phyloP scores from a whole-genome alignment of 2,888 invertebrate species.

The Catocala fraxini region DNA sequence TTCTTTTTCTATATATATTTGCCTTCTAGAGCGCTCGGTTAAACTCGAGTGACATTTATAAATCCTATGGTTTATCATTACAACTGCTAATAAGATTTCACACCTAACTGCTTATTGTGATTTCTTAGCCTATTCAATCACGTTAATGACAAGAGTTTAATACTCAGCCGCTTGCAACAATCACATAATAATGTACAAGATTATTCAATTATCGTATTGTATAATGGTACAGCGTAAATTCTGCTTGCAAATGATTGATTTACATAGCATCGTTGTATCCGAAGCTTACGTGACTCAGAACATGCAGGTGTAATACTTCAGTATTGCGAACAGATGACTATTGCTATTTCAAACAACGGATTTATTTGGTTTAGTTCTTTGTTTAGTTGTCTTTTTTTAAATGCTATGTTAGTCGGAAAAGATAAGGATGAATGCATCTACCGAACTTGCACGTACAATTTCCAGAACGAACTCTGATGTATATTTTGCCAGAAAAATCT shows the following conservation, averaged over 20 bases:
- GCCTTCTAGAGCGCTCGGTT: no score
- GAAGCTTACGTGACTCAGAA: conserved; percentile 69
- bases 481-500: no score
- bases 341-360: conserved; percentile 28
- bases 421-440: no score
- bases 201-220: conserved; percentile 10
- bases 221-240: conserved; percentile 7
- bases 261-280: conserved; percentile 17
- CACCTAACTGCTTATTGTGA: not conserved
- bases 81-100: no score
- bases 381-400: conserved; percentile 9
- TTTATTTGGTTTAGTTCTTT: conserved; percentile 13
- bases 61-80: no score
- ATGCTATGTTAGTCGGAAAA: no score
- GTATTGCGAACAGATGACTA: conserved; percentile 42
- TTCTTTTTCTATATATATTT: no score
- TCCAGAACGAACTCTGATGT: no score
- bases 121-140: not conserved
- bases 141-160: not conserved
- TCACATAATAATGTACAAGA: conserved; percentile 4
- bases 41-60: no score
- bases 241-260: conserved; percentile 31
- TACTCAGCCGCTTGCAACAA: not conserved
- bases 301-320: conserved; percentile 54
- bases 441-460: no score